Conservation (phyloP, 2,113 vertebrate genomes). For the Phaetusa simplex region DNA sequence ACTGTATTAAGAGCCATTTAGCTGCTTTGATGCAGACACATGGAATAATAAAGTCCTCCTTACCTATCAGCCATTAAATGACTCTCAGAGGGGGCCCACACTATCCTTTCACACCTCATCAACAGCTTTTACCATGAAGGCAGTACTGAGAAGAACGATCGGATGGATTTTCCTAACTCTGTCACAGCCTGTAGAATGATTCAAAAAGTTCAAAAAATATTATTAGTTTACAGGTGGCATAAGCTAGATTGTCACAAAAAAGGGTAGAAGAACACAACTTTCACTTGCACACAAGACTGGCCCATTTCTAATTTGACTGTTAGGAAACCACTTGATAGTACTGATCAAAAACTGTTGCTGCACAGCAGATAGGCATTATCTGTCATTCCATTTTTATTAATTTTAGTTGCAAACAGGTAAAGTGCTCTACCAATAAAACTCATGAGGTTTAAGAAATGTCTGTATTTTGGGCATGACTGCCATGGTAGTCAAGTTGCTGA, state of each 20-base stretch:
- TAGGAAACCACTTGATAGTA: background rate
- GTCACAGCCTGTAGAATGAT: background rate
- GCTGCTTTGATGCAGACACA: background rate
- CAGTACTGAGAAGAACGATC: background rate
- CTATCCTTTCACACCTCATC: background rate
- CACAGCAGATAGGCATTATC: background rate
- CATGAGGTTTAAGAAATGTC: background rate
- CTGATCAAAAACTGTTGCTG: background rate
- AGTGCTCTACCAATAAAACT: background rate
- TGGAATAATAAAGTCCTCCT: background rate
- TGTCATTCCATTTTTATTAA: background rate
- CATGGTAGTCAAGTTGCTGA: background rate
- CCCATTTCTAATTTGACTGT: background rate
- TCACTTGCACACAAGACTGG: background rate
- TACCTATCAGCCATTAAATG: background rate
- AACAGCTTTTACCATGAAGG: background rate
- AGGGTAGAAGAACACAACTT: background rate
- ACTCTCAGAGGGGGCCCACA: rapidly evolving
- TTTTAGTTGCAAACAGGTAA: background rate
- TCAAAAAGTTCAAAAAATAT: background rate
- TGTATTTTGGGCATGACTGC: background rate
- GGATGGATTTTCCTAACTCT: background rate
- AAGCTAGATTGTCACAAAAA: background rate
- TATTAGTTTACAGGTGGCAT: background rate
- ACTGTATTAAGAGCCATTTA: background rate